Conservation (phyloP, 2,888 invertebrate genomes). For the Eupithecia abbreviata region DNA sequence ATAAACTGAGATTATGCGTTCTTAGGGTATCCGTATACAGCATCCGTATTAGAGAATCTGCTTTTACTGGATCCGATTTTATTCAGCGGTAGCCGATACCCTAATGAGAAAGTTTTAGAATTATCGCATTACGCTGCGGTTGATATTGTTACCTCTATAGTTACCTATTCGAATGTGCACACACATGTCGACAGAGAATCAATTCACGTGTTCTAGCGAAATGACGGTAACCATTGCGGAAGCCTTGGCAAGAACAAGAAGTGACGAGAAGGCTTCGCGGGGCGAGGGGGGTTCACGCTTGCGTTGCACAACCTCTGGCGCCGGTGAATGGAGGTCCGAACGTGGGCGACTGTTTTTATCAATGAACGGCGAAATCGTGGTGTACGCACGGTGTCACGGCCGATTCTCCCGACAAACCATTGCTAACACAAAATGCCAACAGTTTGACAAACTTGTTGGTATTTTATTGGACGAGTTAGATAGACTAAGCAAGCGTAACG, state of each 20-base stretch:
- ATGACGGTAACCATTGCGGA: constrained; percentile 58
- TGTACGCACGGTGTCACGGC: constrained; percentile 81
- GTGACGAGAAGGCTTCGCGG: constrained; percentile 42
- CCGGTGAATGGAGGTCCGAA: constrained; percentile 77
- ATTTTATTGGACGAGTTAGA: constrained; percentile 12
- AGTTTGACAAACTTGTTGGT: constrained; percentile 51
- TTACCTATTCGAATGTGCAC: not conserved
- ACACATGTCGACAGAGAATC: constrained; percentile 19
- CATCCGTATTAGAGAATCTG: too few relatives aligned
- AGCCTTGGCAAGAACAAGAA: constrained; percentile 47
- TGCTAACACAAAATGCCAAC: constrained; percentile 76
- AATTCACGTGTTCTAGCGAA: constrained; percentile 48
- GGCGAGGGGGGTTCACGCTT: constrained; percentile 55
- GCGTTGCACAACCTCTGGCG: constrained; percentile 76
- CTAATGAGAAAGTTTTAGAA: not conserved
- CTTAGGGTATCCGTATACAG: too few relatives aligned
- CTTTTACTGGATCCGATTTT: too few relatives aligned
- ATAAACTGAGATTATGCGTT: not conserved
- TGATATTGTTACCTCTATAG: not conserved
- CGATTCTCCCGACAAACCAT: constrained; percentile 60
- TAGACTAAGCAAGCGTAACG: constrained; percentile 32
- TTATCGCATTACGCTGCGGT: not conserved
- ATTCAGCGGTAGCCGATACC: not conserved
- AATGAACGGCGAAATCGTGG: constrained; percentile 80
- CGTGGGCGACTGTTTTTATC: constrained; percentile 80